Percentiles rank a stretch among this genome's conserved stretches.
phyloP scores from a whole-genome alignment of 2,888 invertebrate species.

The Drosophila mettleri region DNA sequence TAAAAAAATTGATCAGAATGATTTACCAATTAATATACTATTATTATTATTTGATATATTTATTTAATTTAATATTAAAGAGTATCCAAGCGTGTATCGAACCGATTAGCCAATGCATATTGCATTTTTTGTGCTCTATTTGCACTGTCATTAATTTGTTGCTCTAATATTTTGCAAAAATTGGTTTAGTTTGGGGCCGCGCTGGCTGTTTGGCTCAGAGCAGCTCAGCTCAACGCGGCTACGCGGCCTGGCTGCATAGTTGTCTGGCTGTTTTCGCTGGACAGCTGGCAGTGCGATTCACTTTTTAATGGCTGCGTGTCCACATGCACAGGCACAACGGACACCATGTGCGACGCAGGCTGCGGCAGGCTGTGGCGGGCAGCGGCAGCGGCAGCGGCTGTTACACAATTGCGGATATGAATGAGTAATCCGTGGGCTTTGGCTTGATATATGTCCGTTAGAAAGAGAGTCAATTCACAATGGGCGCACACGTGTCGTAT shows the following conservation, averaged over 20 bases:
- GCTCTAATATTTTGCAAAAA: conserved; percentile 77
- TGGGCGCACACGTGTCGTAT: conserved; percentile 77
- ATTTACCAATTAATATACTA: no score
- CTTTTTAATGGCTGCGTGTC: conserved; percentile 73
- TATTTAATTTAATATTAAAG: neutral
- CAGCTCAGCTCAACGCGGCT: neutral
- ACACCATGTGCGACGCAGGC: conserved; percentile 14
- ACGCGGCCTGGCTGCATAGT: conserved; percentile 11
- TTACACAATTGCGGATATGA: conserved; percentile 80
- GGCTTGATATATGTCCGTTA: conserved; percentile 77
- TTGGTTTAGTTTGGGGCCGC: conserved; percentile 71
- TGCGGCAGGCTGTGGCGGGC: neutral
- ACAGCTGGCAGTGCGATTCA: conserved; percentile 69
- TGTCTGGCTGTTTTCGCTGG: conserved; percentile 14
- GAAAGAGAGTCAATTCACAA: conserved; percentile 42
- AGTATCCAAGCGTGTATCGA: conserved; percentile 19
- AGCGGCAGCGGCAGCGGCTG: conserved; percentile 26
- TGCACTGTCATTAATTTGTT: conserved; percentile 76
- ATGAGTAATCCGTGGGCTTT: conserved; percentile 80
- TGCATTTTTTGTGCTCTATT: conserved; percentile 45
- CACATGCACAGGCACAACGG: conserved; percentile 22
- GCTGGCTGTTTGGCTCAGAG: conserved; percentile 11
- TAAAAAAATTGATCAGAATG: no score
- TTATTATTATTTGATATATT: neutral
- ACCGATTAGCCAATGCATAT: conserved; percentile 1